Conservation (phyloP, 2,888 invertebrate species). For the Podotricha telesiphe region DNA sequence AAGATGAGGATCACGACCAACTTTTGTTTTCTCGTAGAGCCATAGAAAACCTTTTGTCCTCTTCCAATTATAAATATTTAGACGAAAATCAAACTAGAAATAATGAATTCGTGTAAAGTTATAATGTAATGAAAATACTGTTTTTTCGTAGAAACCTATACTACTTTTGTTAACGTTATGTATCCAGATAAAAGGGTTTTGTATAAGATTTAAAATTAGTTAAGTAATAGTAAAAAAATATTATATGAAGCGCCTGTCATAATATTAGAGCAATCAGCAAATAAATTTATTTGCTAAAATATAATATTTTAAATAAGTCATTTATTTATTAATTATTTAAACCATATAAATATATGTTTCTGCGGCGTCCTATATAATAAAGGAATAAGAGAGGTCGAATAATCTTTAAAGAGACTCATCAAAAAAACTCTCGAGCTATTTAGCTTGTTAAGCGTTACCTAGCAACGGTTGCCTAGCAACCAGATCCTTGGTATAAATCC, state of each 20-base stretch:
- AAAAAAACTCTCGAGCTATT: constrained; percentile 33
- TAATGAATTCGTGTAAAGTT: too few species aligned
- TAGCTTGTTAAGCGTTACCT: constrained; percentile 49
- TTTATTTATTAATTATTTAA: background rate
- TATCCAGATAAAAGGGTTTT: too few species aligned
- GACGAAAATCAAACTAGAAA: too few species aligned
- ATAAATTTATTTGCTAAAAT: background rate
- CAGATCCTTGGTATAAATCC: constrained; percentile 29
- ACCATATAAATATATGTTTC: background rate
- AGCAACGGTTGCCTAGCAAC: constrained; percentile 54
- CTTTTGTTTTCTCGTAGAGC: too few species aligned
- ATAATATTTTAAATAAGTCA: background rate
- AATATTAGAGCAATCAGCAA: background rate
- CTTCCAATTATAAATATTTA: too few species aligned
- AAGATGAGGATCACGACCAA: too few species aligned
- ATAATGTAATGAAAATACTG: too few species aligned
- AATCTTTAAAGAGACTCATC: constrained; percentile 24
- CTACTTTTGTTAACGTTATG: too few species aligned
- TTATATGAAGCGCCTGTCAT: background rate
- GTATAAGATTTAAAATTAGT: too few species aligned
- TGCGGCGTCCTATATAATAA: background rate
- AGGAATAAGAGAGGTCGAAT: constrained; percentile 12
- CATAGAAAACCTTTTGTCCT: too few species aligned
- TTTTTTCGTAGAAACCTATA: too few species aligned
- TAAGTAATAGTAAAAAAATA: too few species aligned